phyloP scores from a whole-genome alignment of 2,888 invertebrate species.

The Acheta domesticus region DNA sequence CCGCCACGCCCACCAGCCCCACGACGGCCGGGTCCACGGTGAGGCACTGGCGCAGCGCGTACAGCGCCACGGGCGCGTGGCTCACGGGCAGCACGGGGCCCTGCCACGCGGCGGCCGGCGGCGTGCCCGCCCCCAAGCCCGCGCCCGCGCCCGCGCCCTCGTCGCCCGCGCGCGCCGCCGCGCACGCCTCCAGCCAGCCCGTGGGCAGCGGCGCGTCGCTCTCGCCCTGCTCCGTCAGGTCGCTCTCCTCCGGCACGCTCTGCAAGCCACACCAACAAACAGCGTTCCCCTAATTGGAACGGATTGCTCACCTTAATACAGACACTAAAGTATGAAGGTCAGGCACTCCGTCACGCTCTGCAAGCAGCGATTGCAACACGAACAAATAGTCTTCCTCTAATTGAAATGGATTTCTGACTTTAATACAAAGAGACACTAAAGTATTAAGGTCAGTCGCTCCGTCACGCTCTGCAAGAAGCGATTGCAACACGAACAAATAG shows the following conservation, averaged over 20 bases:
- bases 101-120: constrained; percentile 31
- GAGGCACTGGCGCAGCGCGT: constrained; percentile 32
- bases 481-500: no score
- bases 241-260: constrained; percentile 3
- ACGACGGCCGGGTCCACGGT: constrained; percentile 26
- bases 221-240: background rate
- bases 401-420: no score
- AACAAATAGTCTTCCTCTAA: no score
- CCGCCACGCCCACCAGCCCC: constrained; percentile 26
- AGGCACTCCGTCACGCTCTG: no score
- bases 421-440: no score
- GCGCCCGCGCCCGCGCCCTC: background rate
- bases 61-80: constrained; percentile 21
- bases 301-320: no score
- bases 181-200: background rate
- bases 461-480: no score
- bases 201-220: background rate
- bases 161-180: background rate
- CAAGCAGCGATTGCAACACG: no score
- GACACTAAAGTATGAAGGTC: no score
- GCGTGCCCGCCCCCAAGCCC: constrained; percentile 31
- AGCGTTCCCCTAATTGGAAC: no score
- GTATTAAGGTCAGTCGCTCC: no score
- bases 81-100: constrained; percentile 29
- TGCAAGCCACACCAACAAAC: background rate